Base-by-base conservation (phyloP, 1,140 invertebrate genomes). In the Drosophila grimshawi region DNA sequence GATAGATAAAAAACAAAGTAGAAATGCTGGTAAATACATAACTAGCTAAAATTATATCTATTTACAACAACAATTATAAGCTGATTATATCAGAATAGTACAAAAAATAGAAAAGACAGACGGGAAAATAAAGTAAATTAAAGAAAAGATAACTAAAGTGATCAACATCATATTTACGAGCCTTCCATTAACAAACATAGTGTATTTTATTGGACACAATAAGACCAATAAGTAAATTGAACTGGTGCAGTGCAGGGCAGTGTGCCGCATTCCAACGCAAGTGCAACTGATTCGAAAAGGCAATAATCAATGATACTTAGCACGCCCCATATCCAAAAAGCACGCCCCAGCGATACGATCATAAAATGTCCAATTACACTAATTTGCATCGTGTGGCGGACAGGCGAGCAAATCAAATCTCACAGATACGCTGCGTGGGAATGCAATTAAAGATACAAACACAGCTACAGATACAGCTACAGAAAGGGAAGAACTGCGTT, bases 311-410 rank as follows among this genome's bases (percentile, higher is more conserved):
- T 59, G 10, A 27, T 35, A 69, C 48, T 49, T 45, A 80, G 70
- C 61, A 45, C 32, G 27, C 6, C 35, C 10, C 39, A n/a, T 43
- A 43, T n/a, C 39, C 29, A 11, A 39, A 37, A 27, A 5, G n/a
- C 39, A 35, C 35, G 11, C 27, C 39, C 52, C 10, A n/a, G 27
- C 39, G 64, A 63, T 19, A 72, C 30, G 70, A 70, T 77, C 77
- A 66, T 86, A 81, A 81, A 86, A 60, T 29, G 5, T 32, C 59
- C 74, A 86, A 86, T 86, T 86, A 72, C 76, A 67, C 53, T 73
- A 79, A 88, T 86, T 82, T 74, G 78, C 80, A 82, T 79, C 48
- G 75, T 56, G 52, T 76, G 71, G 29, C 63, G 39, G n/a, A 19
- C 19, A 19, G 19, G 30, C 30, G 56, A 65, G 41, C 51, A 39